phyloP scores from a whole-genome alignment of 2,797 vertebrate genomes.

The Hipposideros larvatus region DNA sequence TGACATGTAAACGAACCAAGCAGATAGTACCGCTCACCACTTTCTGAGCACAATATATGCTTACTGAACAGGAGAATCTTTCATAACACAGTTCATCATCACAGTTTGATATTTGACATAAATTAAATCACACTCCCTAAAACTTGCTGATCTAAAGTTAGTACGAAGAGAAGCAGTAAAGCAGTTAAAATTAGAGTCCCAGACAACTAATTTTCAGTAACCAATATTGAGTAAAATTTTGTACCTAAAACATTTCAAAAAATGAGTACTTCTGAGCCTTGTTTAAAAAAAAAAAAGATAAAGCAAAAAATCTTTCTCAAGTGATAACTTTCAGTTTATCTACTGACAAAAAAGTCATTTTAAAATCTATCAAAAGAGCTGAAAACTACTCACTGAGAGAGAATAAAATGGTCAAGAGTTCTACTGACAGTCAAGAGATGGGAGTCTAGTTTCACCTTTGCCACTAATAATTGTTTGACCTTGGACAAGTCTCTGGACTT shows the following conservation, averaged over 20 bases:
- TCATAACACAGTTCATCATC: not conserved
- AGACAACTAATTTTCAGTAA: constrained; percentile 33
- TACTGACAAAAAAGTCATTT: constrained; percentile 16
- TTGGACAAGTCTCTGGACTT: constrained; percentile 61
- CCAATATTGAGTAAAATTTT: constrained; percentile 35
- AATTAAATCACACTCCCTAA: constrained; percentile 43
- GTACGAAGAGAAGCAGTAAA: not conserved
- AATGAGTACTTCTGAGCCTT: not conserved
- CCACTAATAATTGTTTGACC: constrained; percentile 46
- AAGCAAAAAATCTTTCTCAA: constrained; percentile 51
- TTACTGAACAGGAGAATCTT: not conserved
- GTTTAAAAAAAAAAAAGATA: not conserved
- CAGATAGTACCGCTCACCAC: not conserved
- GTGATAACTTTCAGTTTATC: constrained; percentile 37
- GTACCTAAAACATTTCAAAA: constrained; percentile 37
- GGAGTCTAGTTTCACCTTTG: constrained; percentile 44
- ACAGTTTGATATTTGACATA: not conserved
- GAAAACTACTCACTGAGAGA: constrained; percentile 19
- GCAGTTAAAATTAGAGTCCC: not conserved
- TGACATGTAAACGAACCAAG: constrained; percentile 1
- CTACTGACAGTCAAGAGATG: not conserved
- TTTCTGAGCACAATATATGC: constrained; percentile 6
- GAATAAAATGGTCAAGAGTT: not conserved
- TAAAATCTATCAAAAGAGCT: constrained; percentile 50
- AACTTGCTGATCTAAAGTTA: not conserved